These are phyloP conservation scores for Okamejei kenojei DNA, from an alignment of 2,797 vertebrate genomes.

Conservation along the genomic window DNA sequence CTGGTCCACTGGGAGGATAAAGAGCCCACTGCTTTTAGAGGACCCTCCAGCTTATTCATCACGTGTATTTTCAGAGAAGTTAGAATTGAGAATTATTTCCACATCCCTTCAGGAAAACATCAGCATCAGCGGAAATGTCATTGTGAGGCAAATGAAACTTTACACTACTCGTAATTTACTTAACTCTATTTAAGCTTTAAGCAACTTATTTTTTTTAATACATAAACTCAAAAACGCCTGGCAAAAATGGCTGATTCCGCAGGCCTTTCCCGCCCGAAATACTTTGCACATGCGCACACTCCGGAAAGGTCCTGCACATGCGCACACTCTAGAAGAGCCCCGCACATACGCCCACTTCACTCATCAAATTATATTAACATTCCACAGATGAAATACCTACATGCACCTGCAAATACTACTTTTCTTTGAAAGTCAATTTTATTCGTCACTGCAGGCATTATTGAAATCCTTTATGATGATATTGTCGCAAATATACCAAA, in stretches of 20 bases:
- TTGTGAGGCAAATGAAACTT: no score
- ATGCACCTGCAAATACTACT: neutral
- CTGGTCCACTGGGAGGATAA: neutral
- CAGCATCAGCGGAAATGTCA: neutral
- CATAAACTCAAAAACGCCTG: no score
- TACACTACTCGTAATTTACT: no score
- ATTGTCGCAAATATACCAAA: neutral
- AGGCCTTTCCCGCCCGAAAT: no score
- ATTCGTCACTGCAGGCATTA: no score
- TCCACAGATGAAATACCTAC: neutral
- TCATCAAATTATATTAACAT: neutral
- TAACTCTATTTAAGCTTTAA: no score
- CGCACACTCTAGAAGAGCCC: no score
- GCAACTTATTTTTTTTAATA: no score
- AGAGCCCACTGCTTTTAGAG: neutral
- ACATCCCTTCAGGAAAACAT: neutral
- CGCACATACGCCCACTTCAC: no score
- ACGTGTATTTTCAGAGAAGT: neutral
- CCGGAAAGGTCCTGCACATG: no score
- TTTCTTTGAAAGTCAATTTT: neutral
- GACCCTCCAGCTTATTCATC: neutral
- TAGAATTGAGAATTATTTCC: neutral
- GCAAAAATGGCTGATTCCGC: no score
- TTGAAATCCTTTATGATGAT: neutral
- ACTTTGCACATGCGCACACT: no score